These are phyloP conservation scores for Melipona quadrifasciata DNA, from an alignment of 1,140 invertebrate genomes.

Conservation along the genomic window DNA sequence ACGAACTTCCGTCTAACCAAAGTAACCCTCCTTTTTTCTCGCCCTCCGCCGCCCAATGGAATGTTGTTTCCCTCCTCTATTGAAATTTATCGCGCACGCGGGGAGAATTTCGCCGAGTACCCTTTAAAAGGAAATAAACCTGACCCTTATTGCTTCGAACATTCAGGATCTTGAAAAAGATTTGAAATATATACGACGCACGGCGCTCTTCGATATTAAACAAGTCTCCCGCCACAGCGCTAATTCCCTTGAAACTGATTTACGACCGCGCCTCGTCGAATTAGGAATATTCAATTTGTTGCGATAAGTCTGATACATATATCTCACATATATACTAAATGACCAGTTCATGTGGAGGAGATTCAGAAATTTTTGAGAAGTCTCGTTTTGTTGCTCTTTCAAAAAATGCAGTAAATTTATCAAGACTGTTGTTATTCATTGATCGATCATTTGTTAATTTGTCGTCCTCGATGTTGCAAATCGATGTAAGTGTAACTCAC, in stretches of 20 bases:
- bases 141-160: conserved; percentile 20
- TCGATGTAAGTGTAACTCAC: no score
- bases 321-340: no score
- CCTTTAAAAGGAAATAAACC: conserved; percentile 12
- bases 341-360: no score
- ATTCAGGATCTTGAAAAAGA: conserved; percentile 1
- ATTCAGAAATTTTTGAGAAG: no score
- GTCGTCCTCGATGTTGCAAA: no score
- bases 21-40: neutral
- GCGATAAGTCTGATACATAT: no score
- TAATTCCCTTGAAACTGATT: neutral
- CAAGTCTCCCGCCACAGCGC: neutral
- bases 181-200: conserved; percentile 2
- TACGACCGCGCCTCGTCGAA: neutral
- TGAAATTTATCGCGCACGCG: conserved; percentile 32
- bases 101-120: conserved; percentile 4
- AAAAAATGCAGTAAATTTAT: no score
- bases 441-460: no score
- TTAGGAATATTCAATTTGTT: neutral
- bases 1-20: neutral
- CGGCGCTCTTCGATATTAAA: neutral
- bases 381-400: no score
- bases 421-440: no score
- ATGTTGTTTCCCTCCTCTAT: conserved; percentile 7
- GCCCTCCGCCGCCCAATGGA: neutral